Percentiles rank a stretch among this genome's conserved stretches.
Evolutionary conservation across 2,113 vertebrate species (phyloP).

Genomic region (Ploceus nigricollis): DNA sequence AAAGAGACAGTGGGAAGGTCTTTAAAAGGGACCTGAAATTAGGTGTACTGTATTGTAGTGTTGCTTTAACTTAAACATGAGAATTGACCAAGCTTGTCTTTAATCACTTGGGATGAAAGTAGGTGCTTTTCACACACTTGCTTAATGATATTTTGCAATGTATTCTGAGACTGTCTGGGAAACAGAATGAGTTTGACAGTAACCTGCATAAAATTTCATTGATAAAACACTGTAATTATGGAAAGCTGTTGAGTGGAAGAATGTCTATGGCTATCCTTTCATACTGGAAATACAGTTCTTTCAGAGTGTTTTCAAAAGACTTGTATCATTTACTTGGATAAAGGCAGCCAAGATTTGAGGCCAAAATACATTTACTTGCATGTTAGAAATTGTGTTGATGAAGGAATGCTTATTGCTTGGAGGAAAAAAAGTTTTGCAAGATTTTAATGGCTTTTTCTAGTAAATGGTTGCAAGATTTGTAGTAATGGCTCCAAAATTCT

Average conservation of each 20-base stretch:
- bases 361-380: neutral
- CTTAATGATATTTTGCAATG: neutral
- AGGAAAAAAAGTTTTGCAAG: neutral
- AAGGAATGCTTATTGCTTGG: neutral
- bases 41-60: neutral
- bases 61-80: neutral
- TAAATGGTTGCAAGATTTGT: neutral
- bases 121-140: neutral
- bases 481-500: neutral
- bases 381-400: neutral
- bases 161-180: neutral
- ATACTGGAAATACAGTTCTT: neutral
- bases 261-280: neutral
- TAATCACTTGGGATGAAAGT: neutral
- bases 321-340: neutral
- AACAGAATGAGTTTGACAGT: neutral
- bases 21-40: neutral
- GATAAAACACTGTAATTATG: neutral
- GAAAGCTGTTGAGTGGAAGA: neutral
- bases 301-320: neutral
- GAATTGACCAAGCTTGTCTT: neutral
- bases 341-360: neutral
- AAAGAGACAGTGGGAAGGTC: neutral
- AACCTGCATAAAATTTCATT: neutral
- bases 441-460: neutral